phyloP scores from a whole-genome alignment of 2,797 vertebrate genomes.

The Rhinogobio ventralis region DNA sequence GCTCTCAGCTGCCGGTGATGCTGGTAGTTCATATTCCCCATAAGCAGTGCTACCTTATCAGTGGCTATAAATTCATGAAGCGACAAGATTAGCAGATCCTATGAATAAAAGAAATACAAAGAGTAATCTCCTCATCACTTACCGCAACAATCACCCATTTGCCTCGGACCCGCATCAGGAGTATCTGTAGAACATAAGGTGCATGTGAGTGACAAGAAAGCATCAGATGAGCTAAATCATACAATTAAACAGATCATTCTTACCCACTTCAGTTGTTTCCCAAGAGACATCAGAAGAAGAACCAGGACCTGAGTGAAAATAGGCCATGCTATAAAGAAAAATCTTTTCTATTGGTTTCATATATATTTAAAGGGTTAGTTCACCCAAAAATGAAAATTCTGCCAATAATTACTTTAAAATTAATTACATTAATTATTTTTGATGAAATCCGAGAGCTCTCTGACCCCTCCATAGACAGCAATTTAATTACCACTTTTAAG shows the following conservation, averaged over 20 bases:
- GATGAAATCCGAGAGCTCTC: too few relatives aligned
- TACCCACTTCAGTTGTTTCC: conserved; percentile 63
- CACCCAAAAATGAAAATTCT: too few relatives aligned
- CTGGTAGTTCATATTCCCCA: conserved; percentile 88
- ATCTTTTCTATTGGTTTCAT: neutral
- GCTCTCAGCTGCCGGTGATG: conserved; percentile 82
- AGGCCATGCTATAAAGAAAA: neutral
- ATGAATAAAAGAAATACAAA: neutral
- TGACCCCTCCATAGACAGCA: too few relatives aligned
- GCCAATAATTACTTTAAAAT: too few relatives aligned
- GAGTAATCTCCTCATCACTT: conserved; percentile 16
- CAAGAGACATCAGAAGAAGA: conserved; percentile 71
- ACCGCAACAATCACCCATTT: conserved; percentile 62
- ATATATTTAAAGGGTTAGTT: neutral
- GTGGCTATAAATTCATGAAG: conserved; percentile 74
- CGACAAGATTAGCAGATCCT: neutral
- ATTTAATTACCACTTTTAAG: too few relatives aligned
- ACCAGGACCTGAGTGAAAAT: conserved; percentile 55
- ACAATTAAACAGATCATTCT: conserved; percentile 14
- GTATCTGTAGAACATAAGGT: conserved; percentile 33
- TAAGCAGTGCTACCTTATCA: conserved; percentile 90
- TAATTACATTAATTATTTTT: too few relatives aligned
- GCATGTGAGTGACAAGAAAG: conserved; percentile 11
- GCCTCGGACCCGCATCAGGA: conserved; percentile 31
- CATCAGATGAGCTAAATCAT: neutral